Conservation (phyloP, 53 echinoderm and acorn worm species). For the Mesocentrotus franciscanus region DNA sequence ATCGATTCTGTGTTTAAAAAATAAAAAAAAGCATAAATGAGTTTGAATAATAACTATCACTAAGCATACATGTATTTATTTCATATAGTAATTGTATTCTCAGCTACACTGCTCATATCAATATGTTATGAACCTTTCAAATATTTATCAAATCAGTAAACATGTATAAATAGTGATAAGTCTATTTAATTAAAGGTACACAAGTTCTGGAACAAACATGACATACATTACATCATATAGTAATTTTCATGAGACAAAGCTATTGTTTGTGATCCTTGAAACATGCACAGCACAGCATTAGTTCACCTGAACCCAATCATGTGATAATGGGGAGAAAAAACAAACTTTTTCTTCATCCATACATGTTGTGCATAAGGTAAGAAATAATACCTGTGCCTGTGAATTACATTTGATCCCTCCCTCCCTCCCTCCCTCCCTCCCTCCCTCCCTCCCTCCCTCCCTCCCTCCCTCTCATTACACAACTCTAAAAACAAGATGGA, state of each 20-base stretch:
- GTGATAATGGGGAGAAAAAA: too few relatives aligned
- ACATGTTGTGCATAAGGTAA: too few relatives aligned
- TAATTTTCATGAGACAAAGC: not conserved
- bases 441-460: too few relatives aligned
- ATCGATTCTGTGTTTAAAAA: constrained; percentile 82
- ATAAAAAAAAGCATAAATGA: constrained; percentile 42
- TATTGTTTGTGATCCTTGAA: not conserved
- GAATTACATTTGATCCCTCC: too few relatives aligned
- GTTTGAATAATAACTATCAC: not conserved
- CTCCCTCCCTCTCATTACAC: too few relatives aligned
- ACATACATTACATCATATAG: not conserved
- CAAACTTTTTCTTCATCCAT: too few relatives aligned
- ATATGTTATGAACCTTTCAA: too few relatives aligned
- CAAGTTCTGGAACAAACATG: not conserved
- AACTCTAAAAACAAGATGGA: not conserved
- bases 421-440: too few relatives aligned
- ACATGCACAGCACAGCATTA: not conserved
- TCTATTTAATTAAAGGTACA: not conserved
- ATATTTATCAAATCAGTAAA: not conserved
- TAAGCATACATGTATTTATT: not conserved
- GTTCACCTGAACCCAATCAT: too few relatives aligned
- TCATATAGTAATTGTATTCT: too few relatives aligned
- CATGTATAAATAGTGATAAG: not conserved
- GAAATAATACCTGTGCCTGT: too few relatives aligned
- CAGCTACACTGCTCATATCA: too few relatives aligned